Base-by-base conservation (phyloP, 2,797 vertebrate species). In the Coendou prehensilis region DNA sequence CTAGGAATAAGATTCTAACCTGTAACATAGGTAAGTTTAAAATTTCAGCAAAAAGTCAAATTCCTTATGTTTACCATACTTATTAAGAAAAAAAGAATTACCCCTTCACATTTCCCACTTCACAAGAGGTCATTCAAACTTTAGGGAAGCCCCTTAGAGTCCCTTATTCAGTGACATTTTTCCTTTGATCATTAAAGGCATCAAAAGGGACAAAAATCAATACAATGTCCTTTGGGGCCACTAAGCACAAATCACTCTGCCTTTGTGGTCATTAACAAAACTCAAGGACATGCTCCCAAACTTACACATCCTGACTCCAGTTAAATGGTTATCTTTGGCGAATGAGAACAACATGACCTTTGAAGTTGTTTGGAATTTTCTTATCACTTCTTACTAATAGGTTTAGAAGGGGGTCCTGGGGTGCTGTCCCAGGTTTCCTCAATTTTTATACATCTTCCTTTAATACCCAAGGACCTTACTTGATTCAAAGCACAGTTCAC, bases 141-240 rank as follows among this genome's bases (percentile, higher is more conserved):
- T 69, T 37, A 87, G 11, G 59, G 9, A 89, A 87, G 11, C 20
- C 61, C 2, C 23, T 23, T 33, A 6, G 8, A 15, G 33, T n/a
- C 22, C 18, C 2, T 73, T 73, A 82, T 30, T 56, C 78, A 91
- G 30, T 87, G 69, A 69, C 79, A 75, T 88, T 87, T 96, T 88
- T 37, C 14, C 64, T 95, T 95, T 91, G 41, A 93, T 87, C 82
- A 80, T 80, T 85, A 88, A 96, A 84, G 33, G 10, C 50, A 86
- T 73, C 79, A 73, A 92, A 67, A 76, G 37, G 23, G 11, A 71
- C 52, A 91, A 54, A 94, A 86, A 94, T 89, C 47, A 59, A 75
- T 61, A 28, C 10, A 18, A 75, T 90, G 78, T 71, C 56, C 64
- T 64, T 80, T 59, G 64, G 47, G 30, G 41, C 37, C 87, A 87